These are phyloP conservation scores for Apamea crenata DNA, from an alignment of 2,888 invertebrate species.

Conservation along the genomic window DNA sequence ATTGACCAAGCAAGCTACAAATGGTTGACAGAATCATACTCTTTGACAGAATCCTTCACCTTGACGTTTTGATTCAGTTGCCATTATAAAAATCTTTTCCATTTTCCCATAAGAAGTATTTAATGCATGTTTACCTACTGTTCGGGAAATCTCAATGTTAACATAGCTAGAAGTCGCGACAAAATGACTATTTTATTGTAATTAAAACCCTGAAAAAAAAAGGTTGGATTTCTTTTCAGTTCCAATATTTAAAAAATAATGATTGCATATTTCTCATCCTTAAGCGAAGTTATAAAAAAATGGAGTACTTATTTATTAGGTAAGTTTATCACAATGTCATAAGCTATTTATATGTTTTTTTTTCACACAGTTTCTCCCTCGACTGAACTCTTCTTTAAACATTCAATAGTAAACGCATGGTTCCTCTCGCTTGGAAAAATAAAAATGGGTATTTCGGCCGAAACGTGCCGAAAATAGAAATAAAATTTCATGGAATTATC, in stretches of 20 bases:
- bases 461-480: not conserved
- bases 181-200: not conserved
- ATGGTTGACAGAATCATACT: no score
- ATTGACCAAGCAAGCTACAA: slow-evolving; percentile 21
- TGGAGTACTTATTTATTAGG: not conserved
- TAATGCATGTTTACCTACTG: not conserved
- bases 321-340: not conserved
- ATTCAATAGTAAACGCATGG: not conserved
- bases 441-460: not conserved
- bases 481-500: not conserved
- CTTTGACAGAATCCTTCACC: no score
- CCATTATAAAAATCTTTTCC: slow-evolving; percentile 2
- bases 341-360: not conserved
- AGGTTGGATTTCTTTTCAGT: not conserved
- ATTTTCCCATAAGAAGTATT: not conserved
- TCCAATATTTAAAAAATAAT: not conserved
- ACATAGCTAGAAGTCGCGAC: not conserved
- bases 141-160: not conserved
- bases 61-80: slow-evolving; percentile 20
- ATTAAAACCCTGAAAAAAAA: not conserved
- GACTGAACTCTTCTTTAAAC: not conserved
- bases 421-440: not conserved
- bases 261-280: not conserved
- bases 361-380: not conserved
- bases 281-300: not conserved